A percentile compares a stretch with the other conserved stretches of the same genome.
phyloP scores from a whole-genome alignment of 2,113 vertebrate genomes.

The Amblyornis subalaris region DNA sequence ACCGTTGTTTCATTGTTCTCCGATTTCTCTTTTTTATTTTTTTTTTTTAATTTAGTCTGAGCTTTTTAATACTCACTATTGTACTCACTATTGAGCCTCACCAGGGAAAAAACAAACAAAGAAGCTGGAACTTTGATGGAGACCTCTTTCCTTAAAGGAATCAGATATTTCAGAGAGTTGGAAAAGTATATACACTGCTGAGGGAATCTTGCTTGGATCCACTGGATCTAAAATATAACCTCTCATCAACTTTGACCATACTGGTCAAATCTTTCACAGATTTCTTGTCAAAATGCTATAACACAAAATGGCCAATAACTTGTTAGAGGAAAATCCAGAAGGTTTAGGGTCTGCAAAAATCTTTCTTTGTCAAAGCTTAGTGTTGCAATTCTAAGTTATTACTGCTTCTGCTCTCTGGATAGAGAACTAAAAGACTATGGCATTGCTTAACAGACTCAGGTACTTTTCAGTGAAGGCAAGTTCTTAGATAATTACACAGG shows the following conservation, averaged over 20 bases:
- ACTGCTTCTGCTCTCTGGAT: background rate
- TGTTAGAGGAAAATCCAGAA: background rate
- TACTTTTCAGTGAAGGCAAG: background rate
- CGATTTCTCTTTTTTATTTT: background rate
- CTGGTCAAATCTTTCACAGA: background rate
- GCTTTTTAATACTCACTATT: background rate
- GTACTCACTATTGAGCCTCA: background rate
- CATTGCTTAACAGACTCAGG: background rate
- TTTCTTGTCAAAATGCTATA: background rate
- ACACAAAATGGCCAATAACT: background rate
- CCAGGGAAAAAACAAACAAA: background rate
- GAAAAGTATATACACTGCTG: background rate
- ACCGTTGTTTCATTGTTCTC: rapidly evolving
- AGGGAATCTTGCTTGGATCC: background rate
- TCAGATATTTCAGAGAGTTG: background rate
- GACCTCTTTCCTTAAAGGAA: background rate
- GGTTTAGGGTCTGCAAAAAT: background rate
- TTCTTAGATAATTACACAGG: background rate
- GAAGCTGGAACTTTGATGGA: background rate
- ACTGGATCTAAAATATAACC: background rate
- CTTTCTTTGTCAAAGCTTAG: background rate
- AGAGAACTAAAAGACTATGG: background rate
- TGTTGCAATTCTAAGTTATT: background rate
- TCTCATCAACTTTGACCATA: background rate
- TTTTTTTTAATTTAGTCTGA: background rate